These are phyloP conservation scores for Haliclona indistincta DNA, from an alignment of 37 sponge, comb jelly and placozoan genomes.

Conservation along the genomic window DNA sequence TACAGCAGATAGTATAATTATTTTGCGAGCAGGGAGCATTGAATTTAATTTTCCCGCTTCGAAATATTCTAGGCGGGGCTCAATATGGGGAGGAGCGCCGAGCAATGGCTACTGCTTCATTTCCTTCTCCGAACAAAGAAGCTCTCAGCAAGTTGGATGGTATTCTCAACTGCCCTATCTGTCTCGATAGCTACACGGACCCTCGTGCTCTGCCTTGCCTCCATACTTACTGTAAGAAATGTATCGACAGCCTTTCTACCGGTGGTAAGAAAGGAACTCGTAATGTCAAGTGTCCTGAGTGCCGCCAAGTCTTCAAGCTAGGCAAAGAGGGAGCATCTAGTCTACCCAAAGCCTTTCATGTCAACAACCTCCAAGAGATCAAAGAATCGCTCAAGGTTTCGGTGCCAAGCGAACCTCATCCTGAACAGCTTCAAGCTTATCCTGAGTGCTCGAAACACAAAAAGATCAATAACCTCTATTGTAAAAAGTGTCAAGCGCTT, in stretches of 20 bases:
- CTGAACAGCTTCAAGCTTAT: too few relatives aligned
- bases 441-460: constrained; percentile 6
- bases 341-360: constrained; percentile 7
- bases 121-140: too few relatives aligned
- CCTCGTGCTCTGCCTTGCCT: constrained; percentile 1
- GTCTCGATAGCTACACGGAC: neutral
- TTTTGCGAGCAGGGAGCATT: too few relatives aligned
- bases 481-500: constrained; percentile 41
- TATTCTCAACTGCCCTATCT: neutral
- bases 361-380: constrained; percentile 1
- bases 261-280: neutral
- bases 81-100: too few relatives aligned
- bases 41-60: too few relatives aligned
- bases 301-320: neutral
- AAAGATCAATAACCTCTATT: constrained; percentile 20
- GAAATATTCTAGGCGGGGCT: too few relatives aligned
- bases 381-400: neutral
- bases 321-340: neutral
- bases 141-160: too few relatives aligned
- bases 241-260: neutral
- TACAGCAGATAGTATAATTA: too few relatives aligned
- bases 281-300: neutral
- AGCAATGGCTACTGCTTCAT: too few relatives aligned
- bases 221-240: neutral
- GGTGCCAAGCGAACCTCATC: neutral